Percentiles rank a stretch among this genome's conserved stretches.
Evolutionary conservation across 2,113 vertebrate genomes (phyloP).

Genomic region (Alexandromys fortis): DNA sequence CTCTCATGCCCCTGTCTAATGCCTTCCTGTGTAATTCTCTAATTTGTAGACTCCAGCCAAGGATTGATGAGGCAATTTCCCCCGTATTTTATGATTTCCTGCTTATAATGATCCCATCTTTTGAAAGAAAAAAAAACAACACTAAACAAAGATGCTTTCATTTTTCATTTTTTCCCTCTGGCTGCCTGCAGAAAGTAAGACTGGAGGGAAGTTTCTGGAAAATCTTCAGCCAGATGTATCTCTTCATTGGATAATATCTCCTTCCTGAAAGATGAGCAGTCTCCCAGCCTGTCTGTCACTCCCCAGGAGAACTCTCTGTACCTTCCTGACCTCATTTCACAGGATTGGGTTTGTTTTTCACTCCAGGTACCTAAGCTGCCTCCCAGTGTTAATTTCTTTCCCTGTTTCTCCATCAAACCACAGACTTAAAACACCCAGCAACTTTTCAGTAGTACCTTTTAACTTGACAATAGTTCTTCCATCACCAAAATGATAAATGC

Average conservation of each 20-base stretch:
- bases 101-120: conserved; percentile 59
- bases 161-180: neutral
- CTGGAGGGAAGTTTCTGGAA: neutral
- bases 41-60: conserved; percentile 65
- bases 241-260: neutral
- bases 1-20: conserved; percentile 35
- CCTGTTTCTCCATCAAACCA: neutral
- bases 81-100: conserved; percentile 73
- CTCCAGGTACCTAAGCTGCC: neutral
- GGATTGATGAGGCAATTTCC: conserved; percentile 69
- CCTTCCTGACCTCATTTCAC: neutral
- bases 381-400: neutral
- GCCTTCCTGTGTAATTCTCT: conserved; percentile 70
- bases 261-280: neutral
- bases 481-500: neutral
- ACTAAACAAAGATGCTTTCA: conserved; percentile 67
- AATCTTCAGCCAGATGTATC: neutral
- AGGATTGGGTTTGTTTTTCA: neutral
- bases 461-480: neutral
- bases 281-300: neutral
- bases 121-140: conserved; percentile 77
- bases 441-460: neutral
- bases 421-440: neutral
- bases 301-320: neutral
- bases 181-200: conserved; percentile 9